Conservation (phyloP, 2,888 invertebrate genomes). For the Didymodactylos carnosus region DNA sequence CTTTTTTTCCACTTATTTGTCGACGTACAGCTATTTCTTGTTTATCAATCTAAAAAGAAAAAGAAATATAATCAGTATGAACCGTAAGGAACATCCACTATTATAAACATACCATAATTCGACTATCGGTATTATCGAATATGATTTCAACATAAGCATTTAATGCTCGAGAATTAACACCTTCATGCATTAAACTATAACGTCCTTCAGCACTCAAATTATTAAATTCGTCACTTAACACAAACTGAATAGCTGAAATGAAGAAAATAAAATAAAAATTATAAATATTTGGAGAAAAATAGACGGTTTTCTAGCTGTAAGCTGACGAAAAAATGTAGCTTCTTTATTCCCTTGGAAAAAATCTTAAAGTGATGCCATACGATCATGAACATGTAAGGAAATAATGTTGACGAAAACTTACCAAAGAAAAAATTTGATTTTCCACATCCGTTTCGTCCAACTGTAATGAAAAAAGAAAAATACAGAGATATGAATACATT, state of each 20-base stretch:
- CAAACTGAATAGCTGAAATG: slow-evolving; percentile 76
- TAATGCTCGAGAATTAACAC: slow-evolving; percentile 82
- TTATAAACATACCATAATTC: slow-evolving; percentile 52
- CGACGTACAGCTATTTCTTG: slow-evolving; percentile 83
- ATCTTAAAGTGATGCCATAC: too few species aligned
- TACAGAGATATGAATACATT: neutral
- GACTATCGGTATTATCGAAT: slow-evolving; percentile 73
- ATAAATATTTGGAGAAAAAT: too few species aligned
- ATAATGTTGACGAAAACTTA: too few species aligned
- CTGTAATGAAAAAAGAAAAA: slow-evolving; percentile 34
- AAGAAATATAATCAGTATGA: neutral
- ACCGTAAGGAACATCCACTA: too few species aligned
- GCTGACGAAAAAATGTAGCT: too few species aligned
- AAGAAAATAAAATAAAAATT: neutral
- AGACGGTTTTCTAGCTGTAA: too few species aligned
- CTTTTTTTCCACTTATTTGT: slow-evolving; percentile 94
- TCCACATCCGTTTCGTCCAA: slow-evolving; percentile 95
- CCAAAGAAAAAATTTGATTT: slow-evolving; percentile 68
- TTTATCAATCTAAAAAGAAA: slow-evolving; percentile 45
- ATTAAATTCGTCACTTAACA: slow-evolving; percentile 92
- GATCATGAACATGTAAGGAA: too few species aligned
- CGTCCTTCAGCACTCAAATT: slow-evolving; percentile 85
- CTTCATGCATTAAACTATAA: slow-evolving; percentile 82
- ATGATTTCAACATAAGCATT: slow-evolving; percentile 97
- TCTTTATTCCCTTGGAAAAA: too few species aligned